Percentiles rank a stretch among this genome's conserved stretches.
These are phyloP conservation scores for Pseudobourletiella spinata DNA, from an alignment of 1,140 invertebrate genomes.

Conservation along the genomic window DNA sequence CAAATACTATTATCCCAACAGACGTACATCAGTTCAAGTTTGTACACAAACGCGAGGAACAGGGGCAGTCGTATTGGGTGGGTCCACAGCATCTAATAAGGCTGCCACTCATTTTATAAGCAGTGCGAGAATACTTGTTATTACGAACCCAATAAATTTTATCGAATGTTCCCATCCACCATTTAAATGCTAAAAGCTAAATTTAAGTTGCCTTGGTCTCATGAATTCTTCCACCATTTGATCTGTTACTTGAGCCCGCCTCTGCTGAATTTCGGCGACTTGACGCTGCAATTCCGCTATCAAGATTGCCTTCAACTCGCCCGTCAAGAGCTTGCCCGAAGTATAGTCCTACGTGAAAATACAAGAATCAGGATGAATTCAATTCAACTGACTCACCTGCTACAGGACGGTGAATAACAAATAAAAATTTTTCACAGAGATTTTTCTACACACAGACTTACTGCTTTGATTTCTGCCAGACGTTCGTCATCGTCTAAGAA, in stretches of 20 bases:
- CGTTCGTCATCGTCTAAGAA: constrained; percentile 91
- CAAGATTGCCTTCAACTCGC: constrained; percentile 54
- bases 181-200: constrained; percentile 23
- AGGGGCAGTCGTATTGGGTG: too few species aligned
- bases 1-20: not conserved
- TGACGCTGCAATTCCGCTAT: constrained; percentile 51
- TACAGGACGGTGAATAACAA: too few species aligned
- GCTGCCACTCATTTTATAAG: too few species aligned
- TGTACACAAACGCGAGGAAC: too few species aligned
- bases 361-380: constrained; percentile 1
- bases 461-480: constrained; percentile 68
- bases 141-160: not conserved
- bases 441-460: constrained; percentile 43
- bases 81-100: too few species aligned
- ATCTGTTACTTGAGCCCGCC: constrained; percentile 50
- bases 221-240: constrained; percentile 52
- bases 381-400: not conserved
- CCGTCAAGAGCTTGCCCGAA: constrained; percentile 54
- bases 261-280: constrained; percentile 49
- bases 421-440: constrained; percentile 5
- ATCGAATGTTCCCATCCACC: not conserved
- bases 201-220: constrained; percentile 48
- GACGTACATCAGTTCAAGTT: too few species aligned
- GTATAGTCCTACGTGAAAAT: constrained; percentile 50
- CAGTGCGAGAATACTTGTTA: too few species aligned